Percentiles rank a stretch among this genome's conserved stretches.
phyloP scores from a whole-genome alignment of 53 echinoderm and acorn worm species.

The Antedon mediterranea region DNA sequence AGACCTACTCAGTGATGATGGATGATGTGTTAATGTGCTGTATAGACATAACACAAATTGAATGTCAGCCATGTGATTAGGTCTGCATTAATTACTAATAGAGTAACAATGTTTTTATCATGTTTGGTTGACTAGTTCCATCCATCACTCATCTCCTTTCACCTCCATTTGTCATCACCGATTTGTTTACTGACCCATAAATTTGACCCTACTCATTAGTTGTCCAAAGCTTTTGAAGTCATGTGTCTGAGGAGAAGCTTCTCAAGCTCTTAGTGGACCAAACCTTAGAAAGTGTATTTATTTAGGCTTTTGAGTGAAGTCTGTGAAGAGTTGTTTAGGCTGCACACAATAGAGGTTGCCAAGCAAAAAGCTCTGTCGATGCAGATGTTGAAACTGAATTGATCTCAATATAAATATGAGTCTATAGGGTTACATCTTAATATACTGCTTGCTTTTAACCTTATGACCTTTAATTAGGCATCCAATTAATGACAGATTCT shows the following conservation, averaged over 20 bases:
- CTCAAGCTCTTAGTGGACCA: neutral
- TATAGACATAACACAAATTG: no score
- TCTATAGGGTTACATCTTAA: neutral
- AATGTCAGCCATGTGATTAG: neutral
- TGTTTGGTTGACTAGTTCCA: neutral
- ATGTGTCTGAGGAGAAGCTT: neutral
- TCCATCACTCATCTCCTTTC: neutral
- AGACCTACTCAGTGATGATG: no score
- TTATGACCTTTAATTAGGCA: neutral
- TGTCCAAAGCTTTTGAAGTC: neutral
- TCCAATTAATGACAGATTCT: neutral
- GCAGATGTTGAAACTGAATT: neutral
- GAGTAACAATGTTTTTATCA: neutral
- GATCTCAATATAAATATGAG: neutral
- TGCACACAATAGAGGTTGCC: neutral
- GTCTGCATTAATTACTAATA: neutral
- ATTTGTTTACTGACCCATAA: neutral
- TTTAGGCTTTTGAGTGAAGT: neutral
- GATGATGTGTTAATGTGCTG: no score
- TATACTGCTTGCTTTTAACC: neutral
- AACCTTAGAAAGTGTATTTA: neutral
- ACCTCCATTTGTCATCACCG: neutral
- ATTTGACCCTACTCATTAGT: neutral
- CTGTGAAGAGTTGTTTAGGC: neutral
- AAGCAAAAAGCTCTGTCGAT: neutral